Conservation (phyloP, 1,140 invertebrate species). For the Aphis gossypii region DNA sequence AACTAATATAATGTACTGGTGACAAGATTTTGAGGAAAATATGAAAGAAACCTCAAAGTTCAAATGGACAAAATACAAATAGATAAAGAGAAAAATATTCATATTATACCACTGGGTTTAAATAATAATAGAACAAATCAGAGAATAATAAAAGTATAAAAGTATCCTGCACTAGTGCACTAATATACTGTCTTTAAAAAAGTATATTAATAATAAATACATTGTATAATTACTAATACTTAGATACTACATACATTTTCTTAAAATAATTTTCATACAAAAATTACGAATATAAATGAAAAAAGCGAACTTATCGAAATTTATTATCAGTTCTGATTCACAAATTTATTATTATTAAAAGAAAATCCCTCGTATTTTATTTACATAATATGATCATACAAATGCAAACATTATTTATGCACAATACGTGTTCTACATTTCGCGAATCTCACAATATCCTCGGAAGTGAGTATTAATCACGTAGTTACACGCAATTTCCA, state of each 20-base stretch:
- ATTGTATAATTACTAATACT: not conserved
- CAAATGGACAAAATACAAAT: not conserved
- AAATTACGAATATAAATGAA: not conserved
- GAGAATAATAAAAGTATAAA: not conserved
- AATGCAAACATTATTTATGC: not conserved
- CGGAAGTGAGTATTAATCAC: not conserved
- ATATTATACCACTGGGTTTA: not conserved
- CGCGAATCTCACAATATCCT: not conserved
- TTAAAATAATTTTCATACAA: not conserved
- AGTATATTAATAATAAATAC: not conserved
- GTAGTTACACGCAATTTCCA: not conserved
- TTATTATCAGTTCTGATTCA: not conserved
- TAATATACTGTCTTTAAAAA: not conserved
- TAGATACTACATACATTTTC: not conserved
- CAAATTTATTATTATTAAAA: not conserved
- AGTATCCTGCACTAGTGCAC: not conserved
- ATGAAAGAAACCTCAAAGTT: not conserved
- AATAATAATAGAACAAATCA: too few relatives aligned
- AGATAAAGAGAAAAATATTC: not conserved
- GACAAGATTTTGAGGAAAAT: not conserved
- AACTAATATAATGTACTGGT: not conserved
- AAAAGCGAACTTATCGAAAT: not conserved
- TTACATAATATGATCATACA: not conserved
- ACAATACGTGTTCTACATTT: not conserved
- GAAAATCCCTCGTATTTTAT: not conserved